Evolutionary conservation across 2,113 vertebrate genomes (phyloP).

Genomic region (Gambusia holbrooki): DNA sequence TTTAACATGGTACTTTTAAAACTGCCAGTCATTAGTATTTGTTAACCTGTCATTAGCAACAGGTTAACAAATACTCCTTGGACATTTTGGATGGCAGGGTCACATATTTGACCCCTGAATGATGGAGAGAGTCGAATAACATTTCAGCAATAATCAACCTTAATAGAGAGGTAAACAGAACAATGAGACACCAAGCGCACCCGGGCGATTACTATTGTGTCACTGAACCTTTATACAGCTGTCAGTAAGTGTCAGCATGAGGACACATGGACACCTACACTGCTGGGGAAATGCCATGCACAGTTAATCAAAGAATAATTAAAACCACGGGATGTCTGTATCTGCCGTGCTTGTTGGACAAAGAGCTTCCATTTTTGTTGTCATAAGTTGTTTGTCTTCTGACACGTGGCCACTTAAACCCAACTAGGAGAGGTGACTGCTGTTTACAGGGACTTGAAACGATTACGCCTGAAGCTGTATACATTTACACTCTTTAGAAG

Average conservation of each 20-base stretch:
- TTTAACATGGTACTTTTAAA: constrained; percentile 34
- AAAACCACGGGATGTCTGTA: constrained; percentile 49
- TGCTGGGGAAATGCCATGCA: constrained; percentile 54
- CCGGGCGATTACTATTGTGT: constrained; percentile 48
- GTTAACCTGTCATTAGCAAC: constrained; percentile 46
- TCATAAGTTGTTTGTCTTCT: constrained; percentile 57
- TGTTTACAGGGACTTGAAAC: constrained; percentile 47
- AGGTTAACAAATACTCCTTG: constrained; percentile 52
- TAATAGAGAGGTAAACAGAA: constrained; percentile 47
- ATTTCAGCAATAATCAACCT: constrained; percentile 68
- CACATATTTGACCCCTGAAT: constrained; percentile 70
- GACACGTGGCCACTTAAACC: constrained; percentile 74
- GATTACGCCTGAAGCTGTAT: constrained; percentile 40
- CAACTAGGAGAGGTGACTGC: constrained; percentile 49
- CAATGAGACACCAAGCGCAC: constrained; percentile 41
- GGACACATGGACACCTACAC: constrained; percentile 60
- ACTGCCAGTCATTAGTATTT: constrained; percentile 49
- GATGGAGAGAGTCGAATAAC: constrained; percentile 64
- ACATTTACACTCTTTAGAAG: constrained; percentile 42
- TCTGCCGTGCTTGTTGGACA: constrained; percentile 59
- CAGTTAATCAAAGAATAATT: constrained; percentile 67
- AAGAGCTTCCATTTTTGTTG: constrained; percentile 69
- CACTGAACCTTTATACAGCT: constrained; percentile 58
- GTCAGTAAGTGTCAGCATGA: constrained; percentile 55
- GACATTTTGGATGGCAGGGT: constrained; percentile 57